Percentiles rank a stretch among this genome's conserved stretches.
Conservation (phyloP, 2,888 invertebrate species). For the Lissonota sp. region DNA sequence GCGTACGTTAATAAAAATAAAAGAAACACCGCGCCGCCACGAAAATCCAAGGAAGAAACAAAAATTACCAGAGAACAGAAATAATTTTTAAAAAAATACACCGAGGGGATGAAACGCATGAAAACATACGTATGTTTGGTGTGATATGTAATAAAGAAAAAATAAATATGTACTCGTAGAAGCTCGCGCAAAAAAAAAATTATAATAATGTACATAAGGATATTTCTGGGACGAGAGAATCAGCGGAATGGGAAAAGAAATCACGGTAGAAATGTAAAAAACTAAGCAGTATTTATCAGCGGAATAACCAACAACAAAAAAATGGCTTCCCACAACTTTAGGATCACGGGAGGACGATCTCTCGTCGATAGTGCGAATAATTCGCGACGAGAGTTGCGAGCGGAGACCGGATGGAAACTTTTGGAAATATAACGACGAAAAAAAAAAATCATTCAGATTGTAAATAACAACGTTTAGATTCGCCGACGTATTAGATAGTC, state of each 20-base stretch:
- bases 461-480: constrained; percentile 58
- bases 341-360: constrained; percentile 19
- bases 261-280: background rate
- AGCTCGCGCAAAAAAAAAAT: constrained; percentile 41
- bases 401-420: constrained; percentile 9
- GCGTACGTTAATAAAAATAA: constrained; percentile 56
- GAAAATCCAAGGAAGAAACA: constrained; percentile 31
- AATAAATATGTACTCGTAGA: constrained; percentile 42
- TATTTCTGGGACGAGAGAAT: constrained; percentile 31
- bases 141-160: constrained; percentile 36
- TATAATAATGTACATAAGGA: constrained; percentile 60
- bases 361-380: constrained; percentile 14
- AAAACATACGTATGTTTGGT: constrained; percentile 50
- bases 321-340: constrained; percentile 61
- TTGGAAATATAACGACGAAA: background rate
- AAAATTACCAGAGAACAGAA: constrained; percentile 7
- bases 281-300: constrained; percentile 29
- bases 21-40: constrained; percentile 56
- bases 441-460: constrained; percentile 41
- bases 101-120: constrained; percentile 7
- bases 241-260: constrained; percentile 3
- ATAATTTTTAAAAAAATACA: constrained; percentile 10
- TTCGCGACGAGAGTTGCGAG: constrained; percentile 8
- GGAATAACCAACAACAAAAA: constrained; percentile 15
- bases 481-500: constrained; percentile 58